A percentile compares a stretch with the other conserved stretches of the same genome.
phyloP scores from a whole-genome alignment of 2,888 invertebrate species.

The Drosophila bunnanda region DNA sequence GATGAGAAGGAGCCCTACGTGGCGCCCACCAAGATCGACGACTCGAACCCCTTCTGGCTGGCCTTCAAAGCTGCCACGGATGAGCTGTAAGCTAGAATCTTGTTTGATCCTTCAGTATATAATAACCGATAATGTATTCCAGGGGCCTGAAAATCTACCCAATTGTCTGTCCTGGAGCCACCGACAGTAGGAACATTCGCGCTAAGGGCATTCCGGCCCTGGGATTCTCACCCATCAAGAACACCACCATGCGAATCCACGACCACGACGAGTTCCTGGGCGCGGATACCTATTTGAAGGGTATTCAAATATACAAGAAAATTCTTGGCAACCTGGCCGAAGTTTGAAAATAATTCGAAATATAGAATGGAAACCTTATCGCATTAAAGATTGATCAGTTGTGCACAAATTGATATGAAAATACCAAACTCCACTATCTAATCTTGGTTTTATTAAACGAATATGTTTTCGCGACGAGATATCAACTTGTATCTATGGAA shows the following conservation, averaged over 20 bases:
- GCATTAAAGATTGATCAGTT: constrained; percentile 34
- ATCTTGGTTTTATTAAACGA: constrained; percentile 15
- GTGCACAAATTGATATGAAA: constrained; percentile 24
- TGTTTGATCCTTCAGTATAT: background rate
- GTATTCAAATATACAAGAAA: constrained; percentile 90
- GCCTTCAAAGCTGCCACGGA: constrained; percentile 88
- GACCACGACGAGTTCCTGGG: constrained; percentile 95
- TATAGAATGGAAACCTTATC: constrained; percentile 20
- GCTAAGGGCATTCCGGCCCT: constrained; percentile 92
- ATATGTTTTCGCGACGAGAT: constrained; percentile 11
- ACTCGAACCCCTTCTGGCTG: constrained; percentile 89
- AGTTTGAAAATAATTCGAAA: constrained; percentile 51
- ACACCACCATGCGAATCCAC: constrained; percentile 93
- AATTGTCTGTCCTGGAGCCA: constrained; percentile 94
- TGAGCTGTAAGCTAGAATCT: constrained; percentile 83
- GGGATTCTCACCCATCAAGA: constrained; percentile 96
- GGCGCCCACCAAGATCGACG: constrained; percentile 87
- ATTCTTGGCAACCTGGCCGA: constrained; percentile 79
- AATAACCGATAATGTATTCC: constrained; percentile 59
- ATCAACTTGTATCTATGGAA: constrained; percentile 9
- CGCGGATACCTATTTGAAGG: constrained; percentile 91
- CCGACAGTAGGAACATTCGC: constrained; percentile 94
- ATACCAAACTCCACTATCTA: constrained; percentile 3
- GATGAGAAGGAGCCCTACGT: constrained; percentile 88
- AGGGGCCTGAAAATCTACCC: constrained; percentile 89